A percentile compares a stretch with the other conserved stretches of the same genome.
Evolutionary conservation across 2,888 invertebrate genomes (phyloP).

Genomic region (Cyclophora punctaria): DNA sequence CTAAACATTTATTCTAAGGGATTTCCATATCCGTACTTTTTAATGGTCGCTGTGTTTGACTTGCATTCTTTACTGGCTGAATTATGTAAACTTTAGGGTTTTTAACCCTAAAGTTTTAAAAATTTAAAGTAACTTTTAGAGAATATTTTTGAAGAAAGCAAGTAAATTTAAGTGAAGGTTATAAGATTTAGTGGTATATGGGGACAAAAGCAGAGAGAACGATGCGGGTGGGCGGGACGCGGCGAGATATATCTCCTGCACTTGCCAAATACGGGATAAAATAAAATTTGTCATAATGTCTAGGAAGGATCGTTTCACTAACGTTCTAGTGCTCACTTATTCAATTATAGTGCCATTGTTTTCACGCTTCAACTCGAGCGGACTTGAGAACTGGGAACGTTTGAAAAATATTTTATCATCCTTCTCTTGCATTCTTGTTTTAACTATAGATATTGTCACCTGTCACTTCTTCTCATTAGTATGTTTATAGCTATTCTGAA

Average conservation of each 20-base stretch:
- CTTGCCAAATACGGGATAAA: conserved; percentile 43
- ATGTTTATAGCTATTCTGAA: too few species aligned
- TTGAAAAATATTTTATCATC: too few species aligned
- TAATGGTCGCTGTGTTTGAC: too few species aligned
- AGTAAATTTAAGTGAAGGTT: conserved; percentile 47
- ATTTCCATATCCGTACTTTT: background rate
- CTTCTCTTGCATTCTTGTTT: too few species aligned
- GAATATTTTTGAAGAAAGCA: conserved; percentile 37
- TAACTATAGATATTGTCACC: too few species aligned
- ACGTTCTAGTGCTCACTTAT: too few species aligned
- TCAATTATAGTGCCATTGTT: too few species aligned
- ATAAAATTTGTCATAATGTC: conserved; percentile 39
- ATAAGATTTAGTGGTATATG: conserved; percentile 57
- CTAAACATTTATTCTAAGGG: conserved; percentile 18
- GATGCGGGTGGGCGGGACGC: conserved; percentile 42
- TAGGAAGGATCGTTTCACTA: conserved; percentile 15
- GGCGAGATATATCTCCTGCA: conserved; percentile 45
- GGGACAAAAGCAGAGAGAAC: conserved; percentile 49
- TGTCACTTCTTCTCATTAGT: too few species aligned
- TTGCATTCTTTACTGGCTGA: too few species aligned
- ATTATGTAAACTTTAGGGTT: background rate
- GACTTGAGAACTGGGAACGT: too few species aligned
- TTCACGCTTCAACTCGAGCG: too few species aligned
- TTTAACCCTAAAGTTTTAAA: conserved; percentile 1
- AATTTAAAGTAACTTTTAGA: conserved; percentile 7